A percentile compares a stretch with the other conserved stretches of the same genome.
Conservation (phyloP, 2,113 vertebrate species). For the Narcine bancroftii region DNA sequence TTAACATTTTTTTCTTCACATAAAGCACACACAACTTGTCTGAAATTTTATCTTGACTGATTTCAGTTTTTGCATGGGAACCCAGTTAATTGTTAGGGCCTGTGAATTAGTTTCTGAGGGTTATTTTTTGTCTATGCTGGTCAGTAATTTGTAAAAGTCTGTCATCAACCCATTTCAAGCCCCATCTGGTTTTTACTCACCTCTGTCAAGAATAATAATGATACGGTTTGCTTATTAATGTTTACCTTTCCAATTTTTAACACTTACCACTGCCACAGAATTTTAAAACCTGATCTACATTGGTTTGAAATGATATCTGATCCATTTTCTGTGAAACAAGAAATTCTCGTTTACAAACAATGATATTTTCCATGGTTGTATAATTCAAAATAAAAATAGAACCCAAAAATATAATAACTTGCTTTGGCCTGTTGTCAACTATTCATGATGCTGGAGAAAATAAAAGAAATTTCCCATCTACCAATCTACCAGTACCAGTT, state of each 20-base stretch:
- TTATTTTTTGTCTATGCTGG: background rate
- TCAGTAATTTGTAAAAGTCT: background rate
- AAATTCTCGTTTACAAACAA: slow-evolving; percentile 14
- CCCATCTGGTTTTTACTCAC: background rate
- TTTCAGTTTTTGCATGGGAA: too few relatives aligned
- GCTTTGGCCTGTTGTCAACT: background rate
- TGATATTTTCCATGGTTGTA: background rate
- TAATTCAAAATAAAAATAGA: slow-evolving; percentile 15
- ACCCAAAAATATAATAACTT: background rate
- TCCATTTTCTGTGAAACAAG: background rate
- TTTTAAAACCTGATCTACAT: background rate
- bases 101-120: background rate
- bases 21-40: too few relatives aligned
- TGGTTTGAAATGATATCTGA: background rate
- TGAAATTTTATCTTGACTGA: too few relatives aligned
- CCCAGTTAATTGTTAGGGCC: too few relatives aligned
- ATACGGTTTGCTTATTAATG: background rate
- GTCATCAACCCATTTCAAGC: too few relatives aligned
- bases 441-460: background rate
- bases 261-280: background rate
- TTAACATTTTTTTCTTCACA: too few relatives aligned
- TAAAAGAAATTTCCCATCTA: background rate
- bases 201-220: background rate
- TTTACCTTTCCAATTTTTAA: background rate
- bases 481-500: background rate